Conservation (phyloP, 2,797 vertebrate genomes). For the Chlorospingus flavigularis region DNA sequence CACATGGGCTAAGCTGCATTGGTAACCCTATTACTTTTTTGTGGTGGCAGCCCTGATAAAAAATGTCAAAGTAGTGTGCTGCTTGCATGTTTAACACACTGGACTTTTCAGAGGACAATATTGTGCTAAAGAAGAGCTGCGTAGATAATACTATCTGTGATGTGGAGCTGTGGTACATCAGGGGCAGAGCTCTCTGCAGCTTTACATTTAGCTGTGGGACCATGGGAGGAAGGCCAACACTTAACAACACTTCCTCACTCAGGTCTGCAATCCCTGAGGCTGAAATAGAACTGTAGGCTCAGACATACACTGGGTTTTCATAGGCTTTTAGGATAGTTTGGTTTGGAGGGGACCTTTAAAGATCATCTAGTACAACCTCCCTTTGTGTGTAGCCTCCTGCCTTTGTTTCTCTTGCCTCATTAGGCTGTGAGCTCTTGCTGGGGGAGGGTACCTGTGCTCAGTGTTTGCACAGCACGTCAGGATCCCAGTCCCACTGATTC, state of each 20-base stretch:
- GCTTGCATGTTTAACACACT: not conserved
- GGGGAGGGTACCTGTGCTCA: not conserved
- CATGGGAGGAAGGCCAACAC: not conserved
- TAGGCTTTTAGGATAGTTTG: not conserved
- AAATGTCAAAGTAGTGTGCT: not conserved
- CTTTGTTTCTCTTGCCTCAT: not conserved
- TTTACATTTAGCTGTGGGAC: not conserved
- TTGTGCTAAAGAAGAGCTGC: not conserved
- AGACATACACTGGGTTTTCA: not conserved
- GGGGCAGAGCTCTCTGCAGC: not conserved
- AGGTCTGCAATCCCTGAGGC: not conserved
- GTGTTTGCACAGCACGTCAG: not conserved
- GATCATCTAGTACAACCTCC: fast-evolving
- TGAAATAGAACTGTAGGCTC: not conserved
- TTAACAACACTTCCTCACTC: not conserved
- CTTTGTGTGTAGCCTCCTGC: not conserved
- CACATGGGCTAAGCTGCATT: fast-evolving
- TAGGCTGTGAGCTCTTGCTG: not conserved
- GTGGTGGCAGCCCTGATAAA: not conserved
- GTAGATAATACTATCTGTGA: not conserved
- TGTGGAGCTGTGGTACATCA: not conserved
- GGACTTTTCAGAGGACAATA: not conserved
- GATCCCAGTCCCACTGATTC: not conserved
- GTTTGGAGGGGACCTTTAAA: not conserved
- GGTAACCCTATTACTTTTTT: not conserved